Conservation (phyloP, 2,888 invertebrate genomes). For the Erebia epiphron region DNA sequence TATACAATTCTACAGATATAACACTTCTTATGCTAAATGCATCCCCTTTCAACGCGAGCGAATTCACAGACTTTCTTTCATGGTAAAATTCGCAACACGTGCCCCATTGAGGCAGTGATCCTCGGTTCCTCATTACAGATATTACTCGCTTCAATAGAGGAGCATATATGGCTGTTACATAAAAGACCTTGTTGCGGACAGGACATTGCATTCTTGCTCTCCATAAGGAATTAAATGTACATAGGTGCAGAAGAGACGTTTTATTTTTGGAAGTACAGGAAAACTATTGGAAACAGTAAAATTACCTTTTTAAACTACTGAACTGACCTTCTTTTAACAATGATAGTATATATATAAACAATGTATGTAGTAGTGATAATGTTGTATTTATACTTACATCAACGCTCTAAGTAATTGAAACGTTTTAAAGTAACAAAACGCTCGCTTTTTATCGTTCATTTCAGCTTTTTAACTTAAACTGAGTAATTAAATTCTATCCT, state of each 20-base stretch:
- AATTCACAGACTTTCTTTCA: slow-evolving; percentile 6
- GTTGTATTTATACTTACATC: no score
- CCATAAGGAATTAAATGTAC: no score
- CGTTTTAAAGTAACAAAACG: slow-evolving; percentile 1
- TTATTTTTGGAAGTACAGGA: no score
- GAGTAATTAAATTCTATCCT: slow-evolving; percentile 19
- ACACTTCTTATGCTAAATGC: not conserved
- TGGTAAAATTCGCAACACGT: not conserved
- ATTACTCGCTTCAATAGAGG: slow-evolving; percentile 2
- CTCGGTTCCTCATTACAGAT: slow-evolving; percentile 6
- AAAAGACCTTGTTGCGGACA: not conserved
- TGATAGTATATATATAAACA: no score
- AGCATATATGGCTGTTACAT: no score
- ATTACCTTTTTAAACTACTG: no score
- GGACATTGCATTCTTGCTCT: not conserved
- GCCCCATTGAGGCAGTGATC: not conserved
- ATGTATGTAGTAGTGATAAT: no score
- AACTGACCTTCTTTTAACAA: no score
- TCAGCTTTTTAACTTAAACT: slow-evolving; percentile 9
- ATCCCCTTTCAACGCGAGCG: not conserved
- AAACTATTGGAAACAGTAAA: no score
- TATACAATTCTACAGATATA: no score
- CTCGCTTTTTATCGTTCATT: slow-evolving; percentile 13
- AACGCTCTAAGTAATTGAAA: not conserved
- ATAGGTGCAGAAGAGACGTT: no score